Conservation (phyloP, 2,113 vertebrate genomes). For the Mellivora capensis region DNA sequence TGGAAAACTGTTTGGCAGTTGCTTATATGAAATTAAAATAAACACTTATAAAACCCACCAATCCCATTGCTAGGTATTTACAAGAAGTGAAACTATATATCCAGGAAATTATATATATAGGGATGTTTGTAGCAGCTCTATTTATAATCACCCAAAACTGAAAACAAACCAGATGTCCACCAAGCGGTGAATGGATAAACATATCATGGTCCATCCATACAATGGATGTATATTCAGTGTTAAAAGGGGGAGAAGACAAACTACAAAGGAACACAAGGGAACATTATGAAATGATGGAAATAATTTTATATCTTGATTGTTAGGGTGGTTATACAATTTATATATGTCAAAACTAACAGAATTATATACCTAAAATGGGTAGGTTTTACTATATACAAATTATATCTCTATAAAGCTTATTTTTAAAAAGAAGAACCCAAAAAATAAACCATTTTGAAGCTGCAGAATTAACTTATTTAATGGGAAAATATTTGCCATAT, state of each 20-base stretch:
- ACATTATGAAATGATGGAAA: background rate
- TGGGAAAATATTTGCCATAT: constrained; percentile 4
- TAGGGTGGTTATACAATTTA: background rate
- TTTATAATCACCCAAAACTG: background rate
- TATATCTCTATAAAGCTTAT: background rate
- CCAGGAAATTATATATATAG: background rate
- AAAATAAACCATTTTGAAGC: background rate
- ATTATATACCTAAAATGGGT: background rate
- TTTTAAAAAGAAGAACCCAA: background rate
- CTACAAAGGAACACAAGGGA: background rate
- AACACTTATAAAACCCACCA: background rate
- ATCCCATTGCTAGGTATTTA: background rate
- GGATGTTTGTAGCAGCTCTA: background rate
- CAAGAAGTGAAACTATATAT: background rate
- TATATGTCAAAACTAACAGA: background rate
- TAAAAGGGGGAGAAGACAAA: background rate
- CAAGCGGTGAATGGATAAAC: background rate
- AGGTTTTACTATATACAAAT: background rate
- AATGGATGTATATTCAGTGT: background rate
- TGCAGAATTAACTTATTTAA: constrained; percentile 1
- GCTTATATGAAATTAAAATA: background rate
- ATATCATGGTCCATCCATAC: background rate
- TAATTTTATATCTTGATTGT: background rate
- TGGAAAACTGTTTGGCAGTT: background rate
- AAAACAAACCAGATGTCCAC: background rate